These are phyloP conservation scores for Rhabdophis nuchalis DNA, from an alignment of 2,797 vertebrate genomes.

Conservation along the genomic window DNA sequence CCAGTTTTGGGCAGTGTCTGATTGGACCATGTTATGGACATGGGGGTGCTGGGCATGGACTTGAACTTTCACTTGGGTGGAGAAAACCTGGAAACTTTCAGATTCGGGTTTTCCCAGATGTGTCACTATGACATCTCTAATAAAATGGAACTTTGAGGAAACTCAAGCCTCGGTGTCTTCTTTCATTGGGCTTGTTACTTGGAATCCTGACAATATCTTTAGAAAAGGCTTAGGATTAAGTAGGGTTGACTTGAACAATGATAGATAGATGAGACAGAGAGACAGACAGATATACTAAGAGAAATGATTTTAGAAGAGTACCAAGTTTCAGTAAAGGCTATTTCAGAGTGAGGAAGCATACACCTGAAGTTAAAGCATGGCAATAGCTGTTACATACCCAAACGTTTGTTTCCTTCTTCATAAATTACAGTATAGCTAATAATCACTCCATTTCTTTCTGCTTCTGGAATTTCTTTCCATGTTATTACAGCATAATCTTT, in stretches of 20 bases:
- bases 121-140: no score
- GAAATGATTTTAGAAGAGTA: background rate
- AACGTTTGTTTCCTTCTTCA: constrained; percentile 46
- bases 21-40: no score
- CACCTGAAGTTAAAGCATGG: background rate
- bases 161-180: no score
- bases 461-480: constrained; percentile 69
- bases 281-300: background rate
- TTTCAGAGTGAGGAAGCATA: background rate
- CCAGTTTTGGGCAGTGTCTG: no score
- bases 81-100: no score
- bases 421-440: constrained; percentile 73
- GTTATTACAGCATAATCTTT: constrained; percentile 63
- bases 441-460: constrained; percentile 66
- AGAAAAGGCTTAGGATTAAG: background rate
- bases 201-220: background rate
- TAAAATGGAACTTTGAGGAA: no score
- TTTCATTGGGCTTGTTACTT: no score
- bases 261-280: background rate
- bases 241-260: background rate
- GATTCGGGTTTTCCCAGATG: no score
- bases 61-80: no score
- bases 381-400: constrained; percentile 59
- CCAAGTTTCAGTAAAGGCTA: background rate
- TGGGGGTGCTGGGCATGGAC: no score